phyloP scores from a whole-genome alignment of 2,113 vertebrate species.

The Lasiurus cinereus region DNA sequence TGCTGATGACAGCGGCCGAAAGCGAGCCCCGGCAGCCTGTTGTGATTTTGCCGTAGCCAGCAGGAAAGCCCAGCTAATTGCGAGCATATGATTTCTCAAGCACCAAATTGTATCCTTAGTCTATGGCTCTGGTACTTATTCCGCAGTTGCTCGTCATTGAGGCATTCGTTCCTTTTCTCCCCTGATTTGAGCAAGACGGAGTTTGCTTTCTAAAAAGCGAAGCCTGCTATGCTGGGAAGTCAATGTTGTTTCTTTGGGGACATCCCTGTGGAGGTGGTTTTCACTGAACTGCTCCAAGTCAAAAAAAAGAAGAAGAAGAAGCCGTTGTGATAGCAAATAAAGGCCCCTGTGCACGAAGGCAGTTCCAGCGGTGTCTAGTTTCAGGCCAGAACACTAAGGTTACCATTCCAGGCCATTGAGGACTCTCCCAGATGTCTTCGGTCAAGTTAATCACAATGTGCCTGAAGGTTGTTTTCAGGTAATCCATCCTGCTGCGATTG shows the following conservation, averaged over 20 bases:
- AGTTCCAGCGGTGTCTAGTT: slow-evolving; percentile 91
- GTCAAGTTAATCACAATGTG: slow-evolving; percentile 96
- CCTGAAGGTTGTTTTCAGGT: slow-evolving; percentile 93
- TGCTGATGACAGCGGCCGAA: slow-evolving; percentile 87
- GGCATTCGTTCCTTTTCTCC: slow-evolving; percentile 84
- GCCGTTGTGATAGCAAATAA: slow-evolving; percentile 87
- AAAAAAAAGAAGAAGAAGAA: slow-evolving; percentile 26
- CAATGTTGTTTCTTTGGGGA: slow-evolving; percentile 32
- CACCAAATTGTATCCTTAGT: slow-evolving; percentile 84
- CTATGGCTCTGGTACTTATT: slow-evolving; percentile 82
- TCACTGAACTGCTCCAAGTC: slow-evolving; percentile 75
- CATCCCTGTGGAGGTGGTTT: slow-evolving; percentile 82
- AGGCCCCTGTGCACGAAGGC: slow-evolving; percentile 85
- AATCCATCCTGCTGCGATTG: slow-evolving; percentile 93
- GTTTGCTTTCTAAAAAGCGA: slow-evolving; percentile 75
- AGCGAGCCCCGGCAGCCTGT: slow-evolving; percentile 84
- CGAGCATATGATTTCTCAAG: slow-evolving; percentile 86
- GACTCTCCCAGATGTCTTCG: slow-evolving; percentile 95
- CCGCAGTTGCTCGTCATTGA: slow-evolving; percentile 84
- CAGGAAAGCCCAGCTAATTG: slow-evolving; percentile 87
- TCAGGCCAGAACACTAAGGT: slow-evolving; percentile 91
- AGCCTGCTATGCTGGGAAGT: slow-evolving; percentile 66
- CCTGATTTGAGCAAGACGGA: slow-evolving; percentile 79
- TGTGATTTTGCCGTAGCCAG: slow-evolving; percentile 89
- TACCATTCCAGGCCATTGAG: slow-evolving; percentile 90